Evolutionary conservation across 1,140 invertebrate genomes (phyloP), one percentile per base, ranked within the genome.

Genomic region (roundworm (Caenorhabditis elegans)): DNA sequence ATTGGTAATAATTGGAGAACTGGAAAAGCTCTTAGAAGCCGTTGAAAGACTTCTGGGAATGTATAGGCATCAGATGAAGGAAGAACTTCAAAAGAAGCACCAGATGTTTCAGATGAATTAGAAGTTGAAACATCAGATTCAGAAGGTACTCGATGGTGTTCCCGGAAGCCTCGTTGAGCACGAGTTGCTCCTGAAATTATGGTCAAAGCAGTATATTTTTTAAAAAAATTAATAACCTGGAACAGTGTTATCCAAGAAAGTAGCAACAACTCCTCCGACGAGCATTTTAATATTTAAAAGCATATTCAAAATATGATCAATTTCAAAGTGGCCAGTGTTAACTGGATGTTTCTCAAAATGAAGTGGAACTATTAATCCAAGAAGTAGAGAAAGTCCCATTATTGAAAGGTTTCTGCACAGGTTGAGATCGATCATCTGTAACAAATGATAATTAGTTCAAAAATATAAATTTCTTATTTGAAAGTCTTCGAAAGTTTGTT

Each of bases 281-380:
- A 91, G 90, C 90, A 91, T 91, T 36, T 86, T 85, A 1, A 90
- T 91, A 2, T 86, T 86, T 3, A 91, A 85, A 51, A 91, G 82
- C 11, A 91, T 90, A 34, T 82, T 87, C 2, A 91, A 78, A 10
- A 89, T 85, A 39, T 90, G 87, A 79, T 91, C 90, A 8, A 82
- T 11, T 17, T 79, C 48, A 22, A 31, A 43, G 46, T 80, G 17
- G 2, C 79, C 82, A 53, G 82, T 81, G 13, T 46, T n/a, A 1
- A 83, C 22, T 26, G 82, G 82, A 39, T 76, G 46, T 26, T 70
- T 51, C 36, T 80, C 82, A n/a, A 83, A 77, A 48, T 81, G 79
- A 46, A 34, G 48, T 15, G 82, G 79, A n/a, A 83, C 36, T 24
- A 79, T 31, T 11, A 83, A 17, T 39, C 82, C 82, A 28, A 76